phyloP scores from a whole-genome alignment of 1,140 invertebrate genomes.

The Drosophila aff. region DNA sequence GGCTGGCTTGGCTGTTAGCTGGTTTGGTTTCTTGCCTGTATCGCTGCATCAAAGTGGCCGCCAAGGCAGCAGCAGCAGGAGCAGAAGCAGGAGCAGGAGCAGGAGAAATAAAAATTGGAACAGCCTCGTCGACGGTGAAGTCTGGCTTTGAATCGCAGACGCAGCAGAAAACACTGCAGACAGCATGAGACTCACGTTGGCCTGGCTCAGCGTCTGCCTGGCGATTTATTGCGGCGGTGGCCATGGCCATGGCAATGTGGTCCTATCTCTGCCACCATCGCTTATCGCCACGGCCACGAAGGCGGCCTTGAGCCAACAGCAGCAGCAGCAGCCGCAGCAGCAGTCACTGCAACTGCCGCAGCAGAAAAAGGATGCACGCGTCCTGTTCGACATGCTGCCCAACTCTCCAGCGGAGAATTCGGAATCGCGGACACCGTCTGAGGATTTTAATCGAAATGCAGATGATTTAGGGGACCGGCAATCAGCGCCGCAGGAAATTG shows the following conservation, averaged over 20 bases:
- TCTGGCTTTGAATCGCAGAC: background rate
- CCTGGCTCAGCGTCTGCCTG: constrained; percentile 74
- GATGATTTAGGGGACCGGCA: constrained; percentile 74
- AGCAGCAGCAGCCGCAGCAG: constrained; percentile 19
- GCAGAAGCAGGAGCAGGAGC: background rate
- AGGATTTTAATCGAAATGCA: constrained; percentile 79
- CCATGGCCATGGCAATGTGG: constrained; percentile 70
- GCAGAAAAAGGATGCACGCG: constrained; percentile 81
- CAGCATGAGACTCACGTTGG: constrained; percentile 82
- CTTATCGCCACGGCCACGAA: constrained; percentile 78
- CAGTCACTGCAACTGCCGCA: constrained; percentile 27
- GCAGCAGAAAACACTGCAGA: constrained; percentile 26
- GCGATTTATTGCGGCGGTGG: constrained; percentile 82
- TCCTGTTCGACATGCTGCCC: constrained; percentile 71
- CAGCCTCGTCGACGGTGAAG: constrained; percentile 34
- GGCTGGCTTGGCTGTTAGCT: constrained; percentile 27
- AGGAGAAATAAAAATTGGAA: constrained; percentile 59
- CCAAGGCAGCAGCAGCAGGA: constrained; percentile 26
- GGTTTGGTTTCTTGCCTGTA: constrained; percentile 19
- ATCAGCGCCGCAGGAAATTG: constrained; percentile 79
- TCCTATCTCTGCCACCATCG: constrained; percentile 85
- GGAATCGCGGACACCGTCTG: constrained; percentile 33
- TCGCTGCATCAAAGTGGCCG: constrained; percentile 73
- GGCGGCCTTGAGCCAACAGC: constrained; percentile 74
- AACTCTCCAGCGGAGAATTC: constrained; percentile 41